Evolutionary conservation across 1,140 invertebrate species (phyloP).

Genomic region (Ectropis grisescens): DNA sequence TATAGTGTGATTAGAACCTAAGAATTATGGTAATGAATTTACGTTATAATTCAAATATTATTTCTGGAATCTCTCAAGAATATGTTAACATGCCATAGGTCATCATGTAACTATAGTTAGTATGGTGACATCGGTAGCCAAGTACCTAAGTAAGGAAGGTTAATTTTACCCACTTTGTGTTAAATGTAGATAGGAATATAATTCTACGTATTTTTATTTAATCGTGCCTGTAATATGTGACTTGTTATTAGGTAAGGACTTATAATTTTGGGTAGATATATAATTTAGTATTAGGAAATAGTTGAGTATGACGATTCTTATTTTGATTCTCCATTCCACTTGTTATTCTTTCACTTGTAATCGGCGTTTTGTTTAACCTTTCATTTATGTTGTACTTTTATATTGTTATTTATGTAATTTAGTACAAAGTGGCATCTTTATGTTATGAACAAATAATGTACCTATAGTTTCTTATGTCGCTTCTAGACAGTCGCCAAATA

Average conservation of each 20-base stretch:
- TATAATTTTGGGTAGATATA: too few relatives aligned
- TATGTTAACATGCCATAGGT: background rate
- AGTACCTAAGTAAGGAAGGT: too few relatives aligned
- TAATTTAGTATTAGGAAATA: too few relatives aligned
- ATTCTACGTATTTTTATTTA: too few relatives aligned
- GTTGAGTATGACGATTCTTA: conserved; percentile 40
- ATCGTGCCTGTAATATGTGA: too few relatives aligned
- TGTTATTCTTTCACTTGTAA: conserved; percentile 52
- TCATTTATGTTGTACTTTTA: conserved; percentile 9
- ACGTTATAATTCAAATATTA: background rate
- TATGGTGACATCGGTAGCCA: too few relatives aligned
- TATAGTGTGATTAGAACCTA: background rate
- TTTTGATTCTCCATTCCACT: conserved; percentile 33
- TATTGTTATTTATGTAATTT: conserved; percentile 25
- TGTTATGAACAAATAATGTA: too few relatives aligned
- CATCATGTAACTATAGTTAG: background rate
- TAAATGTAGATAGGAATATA: too few relatives aligned
- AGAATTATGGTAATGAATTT: background rate
- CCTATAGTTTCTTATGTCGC: too few relatives aligned
- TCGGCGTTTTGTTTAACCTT: conserved; percentile 16
- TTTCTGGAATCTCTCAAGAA: background rate
- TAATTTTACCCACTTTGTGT: too few relatives aligned
- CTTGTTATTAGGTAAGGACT: too few relatives aligned
- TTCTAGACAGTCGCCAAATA: too few relatives aligned
- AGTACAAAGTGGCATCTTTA: conserved; percentile 56